Percentiles rank a stretch among this genome's conserved stretches.
Conservation (phyloP, 2,888 invertebrate genomes). For the Tyria jacobaeae region DNA sequence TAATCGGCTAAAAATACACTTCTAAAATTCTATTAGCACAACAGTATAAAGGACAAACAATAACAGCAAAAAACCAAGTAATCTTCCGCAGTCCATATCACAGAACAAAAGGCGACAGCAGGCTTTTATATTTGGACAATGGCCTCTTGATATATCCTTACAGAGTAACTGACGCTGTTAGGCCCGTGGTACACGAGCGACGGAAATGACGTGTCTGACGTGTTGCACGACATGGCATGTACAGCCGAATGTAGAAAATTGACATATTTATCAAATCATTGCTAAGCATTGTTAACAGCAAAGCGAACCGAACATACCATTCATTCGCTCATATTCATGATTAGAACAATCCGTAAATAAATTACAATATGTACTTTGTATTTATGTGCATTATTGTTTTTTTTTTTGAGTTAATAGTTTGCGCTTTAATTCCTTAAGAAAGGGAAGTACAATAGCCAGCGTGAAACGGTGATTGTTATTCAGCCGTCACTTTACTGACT, state of each 20-base stretch:
- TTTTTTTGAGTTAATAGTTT: too few species aligned
- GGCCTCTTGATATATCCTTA: constrained; percentile 61
- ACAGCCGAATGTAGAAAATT: constrained; percentile 38
- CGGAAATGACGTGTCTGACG: constrained; percentile 77
- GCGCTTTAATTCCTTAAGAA: too few species aligned
- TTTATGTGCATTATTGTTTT: too few species aligned
- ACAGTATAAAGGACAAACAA: constrained; percentile 24
- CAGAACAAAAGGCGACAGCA: constrained; percentile 60
- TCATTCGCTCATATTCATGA: too few species aligned
- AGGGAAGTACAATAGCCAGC: too few species aligned
- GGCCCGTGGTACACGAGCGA: constrained; percentile 47
- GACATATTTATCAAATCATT: constrained; percentile 18
- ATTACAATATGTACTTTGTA: too few species aligned
- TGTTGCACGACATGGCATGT: constrained; percentile 36
- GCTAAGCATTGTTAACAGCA: background rate
- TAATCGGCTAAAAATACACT: background rate
- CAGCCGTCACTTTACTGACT: too few species aligned
- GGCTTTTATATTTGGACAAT: constrained; percentile 71
- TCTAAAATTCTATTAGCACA: constrained; percentile 20
- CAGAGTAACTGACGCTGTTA: constrained; percentile 62
- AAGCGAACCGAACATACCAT: too few species aligned
- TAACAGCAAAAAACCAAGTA: constrained; percentile 40
- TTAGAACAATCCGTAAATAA: too few species aligned
- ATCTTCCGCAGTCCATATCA: constrained; percentile 48
- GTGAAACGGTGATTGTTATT: too few species aligned